A percentile compares a stretch with the other conserved stretches of the same genome.
These are phyloP conservation scores for Pituophis catenifer DNA, from an alignment of 2,113 vertebrate species.

Conservation along the genomic window DNA sequence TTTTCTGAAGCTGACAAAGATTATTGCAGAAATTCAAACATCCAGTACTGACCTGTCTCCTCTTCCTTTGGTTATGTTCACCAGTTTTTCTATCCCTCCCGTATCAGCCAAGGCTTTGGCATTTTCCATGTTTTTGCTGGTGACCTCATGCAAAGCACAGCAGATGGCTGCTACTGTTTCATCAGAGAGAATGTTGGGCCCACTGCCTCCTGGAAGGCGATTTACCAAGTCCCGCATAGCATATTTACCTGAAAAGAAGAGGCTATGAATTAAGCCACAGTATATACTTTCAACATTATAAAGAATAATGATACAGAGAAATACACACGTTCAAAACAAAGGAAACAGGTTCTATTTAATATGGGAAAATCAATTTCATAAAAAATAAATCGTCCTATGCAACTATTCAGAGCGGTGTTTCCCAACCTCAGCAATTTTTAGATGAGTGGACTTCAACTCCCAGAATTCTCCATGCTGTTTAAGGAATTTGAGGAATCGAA, in stretches of 20 bases:
- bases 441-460: neutral
- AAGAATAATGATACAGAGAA: neutral
- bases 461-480: neutral
- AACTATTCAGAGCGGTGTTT: neutral
- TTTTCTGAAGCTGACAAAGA: neutral
- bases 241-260: constrained; percentile 82
- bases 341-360: neutral
- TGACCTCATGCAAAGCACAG: constrained; percentile 96
- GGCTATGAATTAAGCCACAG: neutral
- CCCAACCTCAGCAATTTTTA: neutral
- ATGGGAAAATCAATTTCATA: neutral
- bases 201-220: constrained; percentile 84
- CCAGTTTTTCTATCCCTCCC: constrained; percentile 94
- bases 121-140: constrained; percentile 98
- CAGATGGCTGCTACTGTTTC: constrained; percentile 95
- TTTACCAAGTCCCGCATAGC: constrained; percentile 97
- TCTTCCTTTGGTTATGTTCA: constrained; percentile 94
- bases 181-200: constrained; percentile 84
- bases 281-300: neutral
- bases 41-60: constrained; percentile 84
- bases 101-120: constrained; percentile 96
- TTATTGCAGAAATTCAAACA: rapidly evolving
- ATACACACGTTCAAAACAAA: neutral
- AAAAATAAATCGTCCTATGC: neutral
- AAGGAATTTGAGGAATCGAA: neutral